These are phyloP conservation scores for Falco berigora DNA, from an alignment of 2,797 vertebrate genomes.

Conservation along the genomic window DNA sequence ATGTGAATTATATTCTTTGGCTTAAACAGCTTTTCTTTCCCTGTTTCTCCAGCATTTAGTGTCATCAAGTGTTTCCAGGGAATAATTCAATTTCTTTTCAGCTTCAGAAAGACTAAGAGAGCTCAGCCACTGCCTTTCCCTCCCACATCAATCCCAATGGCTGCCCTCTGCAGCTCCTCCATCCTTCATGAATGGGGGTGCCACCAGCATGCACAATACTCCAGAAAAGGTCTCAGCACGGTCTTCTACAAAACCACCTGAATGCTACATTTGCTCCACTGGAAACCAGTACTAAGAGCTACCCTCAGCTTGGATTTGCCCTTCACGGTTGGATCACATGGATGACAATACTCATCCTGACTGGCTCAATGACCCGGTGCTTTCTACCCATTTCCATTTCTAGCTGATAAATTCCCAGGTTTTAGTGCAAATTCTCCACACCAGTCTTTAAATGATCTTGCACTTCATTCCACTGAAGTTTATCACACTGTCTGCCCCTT, in stretches of 20 bases:
- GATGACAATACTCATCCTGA: slow-evolving; percentile 16
- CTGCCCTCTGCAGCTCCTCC: neutral
- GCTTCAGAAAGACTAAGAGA: neutral
- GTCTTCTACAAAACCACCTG: neutral
- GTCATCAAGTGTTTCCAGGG: neutral
- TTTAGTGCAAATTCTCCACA: neutral
- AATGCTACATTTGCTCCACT: neutral
- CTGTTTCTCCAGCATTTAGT: neutral
- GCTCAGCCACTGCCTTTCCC: neutral
- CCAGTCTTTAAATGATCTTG: neutral
- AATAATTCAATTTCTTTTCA: neutral
- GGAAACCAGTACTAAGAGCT: neutral
- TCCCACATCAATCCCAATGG: neutral
- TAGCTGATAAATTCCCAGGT: neutral
- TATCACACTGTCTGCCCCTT: neutral
- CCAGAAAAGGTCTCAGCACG: neutral
- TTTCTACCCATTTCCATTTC: neutral
- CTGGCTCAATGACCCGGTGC: neutral
- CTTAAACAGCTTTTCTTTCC: neutral
- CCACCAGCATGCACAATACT: neutral
- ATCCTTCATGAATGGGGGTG: neutral
- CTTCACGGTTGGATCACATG: neutral
- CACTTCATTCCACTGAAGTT: neutral
- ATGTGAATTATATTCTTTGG: neutral
- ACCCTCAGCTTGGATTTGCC: neutral